Percentiles rank a stretch among this genome's conserved stretches.
These are phyloP conservation scores for Nasonovia ribisnigri DNA, from an alignment of 2,888 invertebrate genomes.

Conservation along the genomic window DNA sequence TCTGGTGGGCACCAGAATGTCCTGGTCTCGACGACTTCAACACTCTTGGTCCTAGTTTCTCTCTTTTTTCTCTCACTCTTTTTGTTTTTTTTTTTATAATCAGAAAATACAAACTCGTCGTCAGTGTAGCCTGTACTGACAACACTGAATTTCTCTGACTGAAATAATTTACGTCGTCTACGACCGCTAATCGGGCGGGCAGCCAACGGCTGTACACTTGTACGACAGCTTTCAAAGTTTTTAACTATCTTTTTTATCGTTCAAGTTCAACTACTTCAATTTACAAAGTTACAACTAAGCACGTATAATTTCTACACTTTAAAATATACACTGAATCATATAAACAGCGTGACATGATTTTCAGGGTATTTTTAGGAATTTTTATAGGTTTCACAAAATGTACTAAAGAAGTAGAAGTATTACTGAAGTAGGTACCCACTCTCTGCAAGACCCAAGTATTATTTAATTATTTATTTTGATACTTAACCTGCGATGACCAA, in stretches of 20 bases:
- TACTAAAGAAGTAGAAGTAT: too few relatives aligned
- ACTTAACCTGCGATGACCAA: too few relatives aligned
- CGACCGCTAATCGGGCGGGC: background rate
- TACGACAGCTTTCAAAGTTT: background rate
- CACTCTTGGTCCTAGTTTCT: background rate
- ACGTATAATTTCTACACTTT: background rate
- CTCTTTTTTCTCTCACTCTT: background rate
- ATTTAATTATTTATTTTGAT: too few relatives aligned
- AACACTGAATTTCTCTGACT: background rate
- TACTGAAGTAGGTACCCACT: too few relatives aligned
- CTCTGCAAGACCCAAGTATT: too few relatives aligned
- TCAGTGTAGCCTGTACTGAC: background rate
- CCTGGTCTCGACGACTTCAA: background rate
- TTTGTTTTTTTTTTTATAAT: slow-evolving; percentile 42
- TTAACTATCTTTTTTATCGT: background rate
- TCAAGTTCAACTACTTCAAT: background rate
- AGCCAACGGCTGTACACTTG: background rate
- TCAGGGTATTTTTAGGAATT: too few relatives aligned
- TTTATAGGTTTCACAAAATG: too few relatives aligned
- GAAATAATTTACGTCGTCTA: background rate
- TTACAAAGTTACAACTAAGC: too few relatives aligned
- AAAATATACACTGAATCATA: background rate
- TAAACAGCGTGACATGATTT: too few relatives aligned
- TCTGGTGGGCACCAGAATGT: background rate
- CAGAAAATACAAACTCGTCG: slow-evolving; percentile 42